Conservation (phyloP, 2,888 invertebrate genomes). For the Andrena bicolor region DNA sequence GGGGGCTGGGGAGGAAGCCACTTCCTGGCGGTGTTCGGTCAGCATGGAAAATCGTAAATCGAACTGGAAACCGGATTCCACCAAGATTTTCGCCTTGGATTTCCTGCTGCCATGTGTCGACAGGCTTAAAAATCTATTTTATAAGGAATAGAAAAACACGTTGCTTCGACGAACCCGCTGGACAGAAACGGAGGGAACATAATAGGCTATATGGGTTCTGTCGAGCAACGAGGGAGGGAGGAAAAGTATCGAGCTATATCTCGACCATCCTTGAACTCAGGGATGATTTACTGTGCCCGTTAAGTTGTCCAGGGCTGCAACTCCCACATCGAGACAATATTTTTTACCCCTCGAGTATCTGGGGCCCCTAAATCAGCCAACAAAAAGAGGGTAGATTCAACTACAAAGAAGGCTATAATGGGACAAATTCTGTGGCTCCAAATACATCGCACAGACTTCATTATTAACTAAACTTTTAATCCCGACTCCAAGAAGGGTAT, state of each 20-base stretch:
- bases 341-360: background rate
- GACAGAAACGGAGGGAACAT: background rate
- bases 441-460: too few relatives aligned
- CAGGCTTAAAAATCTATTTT: background rate
- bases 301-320: background rate
- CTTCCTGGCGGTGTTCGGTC: slow-evolving; percentile 60
- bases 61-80: slow-evolving; percentile 52
- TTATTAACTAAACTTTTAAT: too few relatives aligned
- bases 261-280: slow-evolving; percentile 1
- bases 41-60: slow-evolving; percentile 67
- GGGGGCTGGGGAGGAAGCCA: slow-evolving; percentile 15
- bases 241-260: slow-evolving; percentile 3
- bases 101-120: background rate
- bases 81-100: background rate
- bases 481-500: too few relatives aligned
- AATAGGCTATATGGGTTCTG: background rate
- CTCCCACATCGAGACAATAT: background rate
- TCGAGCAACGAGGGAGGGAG: background rate
- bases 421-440: too few relatives aligned
- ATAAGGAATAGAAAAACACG: background rate
- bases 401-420: too few relatives aligned
- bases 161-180: background rate
- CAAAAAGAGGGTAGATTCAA: background rate
- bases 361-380: background rate
- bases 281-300: background rate